phyloP scores from a whole-genome alignment of 2,113 vertebrate genomes.

The Sceloporus tristichus region DNA sequence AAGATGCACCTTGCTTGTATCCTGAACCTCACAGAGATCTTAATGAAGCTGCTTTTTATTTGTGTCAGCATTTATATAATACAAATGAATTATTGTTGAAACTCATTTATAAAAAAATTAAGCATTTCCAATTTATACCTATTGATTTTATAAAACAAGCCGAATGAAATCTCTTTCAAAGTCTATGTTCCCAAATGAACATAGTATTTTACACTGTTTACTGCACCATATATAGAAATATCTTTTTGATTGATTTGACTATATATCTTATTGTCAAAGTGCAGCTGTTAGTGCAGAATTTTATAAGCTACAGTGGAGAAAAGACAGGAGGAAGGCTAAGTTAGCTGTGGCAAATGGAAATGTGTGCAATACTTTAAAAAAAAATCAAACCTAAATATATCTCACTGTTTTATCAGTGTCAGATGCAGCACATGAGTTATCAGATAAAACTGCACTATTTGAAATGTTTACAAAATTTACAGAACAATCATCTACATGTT shows the following conservation, averaged over 20 bases:
- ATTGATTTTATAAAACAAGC: neutral
- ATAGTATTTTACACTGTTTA: neutral
- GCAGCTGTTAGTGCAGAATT: neutral
- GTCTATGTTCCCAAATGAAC: neutral
- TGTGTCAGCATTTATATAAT: neutral
- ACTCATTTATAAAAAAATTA: neutral
- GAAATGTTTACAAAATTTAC: neutral
- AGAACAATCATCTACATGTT: neutral
- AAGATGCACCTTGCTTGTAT: neutral
- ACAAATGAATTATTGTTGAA: neutral
- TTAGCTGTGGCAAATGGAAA: neutral
- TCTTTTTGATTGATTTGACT: neutral
- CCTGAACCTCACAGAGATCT: neutral
- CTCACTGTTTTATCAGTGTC: neutral
- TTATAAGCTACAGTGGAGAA: neutral
- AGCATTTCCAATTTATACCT: neutral
- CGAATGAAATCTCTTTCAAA: neutral
- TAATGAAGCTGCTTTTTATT: neutral
- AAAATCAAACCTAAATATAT: neutral
- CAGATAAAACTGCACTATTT: neutral
- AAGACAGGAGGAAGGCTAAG: neutral
- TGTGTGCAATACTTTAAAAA: neutral
- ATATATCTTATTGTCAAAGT: constrained; percentile 1
- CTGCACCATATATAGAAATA: neutral
- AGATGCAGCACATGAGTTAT: neutral